Evolutionary conservation across 2,888 invertebrate species (phyloP), one percentile per base, ranked within the genome.

Genomic region (Shargacucullia verbasci): DNA sequence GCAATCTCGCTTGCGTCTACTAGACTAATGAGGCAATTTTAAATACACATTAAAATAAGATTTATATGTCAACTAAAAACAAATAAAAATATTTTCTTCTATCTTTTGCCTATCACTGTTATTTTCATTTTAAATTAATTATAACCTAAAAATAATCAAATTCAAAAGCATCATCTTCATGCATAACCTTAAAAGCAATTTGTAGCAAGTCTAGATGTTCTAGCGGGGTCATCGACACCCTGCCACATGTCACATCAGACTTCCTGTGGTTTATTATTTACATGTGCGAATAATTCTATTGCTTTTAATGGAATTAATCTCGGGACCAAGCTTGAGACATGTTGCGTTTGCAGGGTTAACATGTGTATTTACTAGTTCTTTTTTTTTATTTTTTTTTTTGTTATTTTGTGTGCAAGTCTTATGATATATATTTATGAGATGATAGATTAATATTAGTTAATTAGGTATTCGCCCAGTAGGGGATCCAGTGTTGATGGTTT

Each of bases 231-330:
- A 70, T 57, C 59, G 86, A 85, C 86, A 81, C 58, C 56, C 57
- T 25, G 69, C 82, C 89, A 89, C 80, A 85, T 89, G 90, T 85
- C 83, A 78, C 72, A 70, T 63, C 80, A 82, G 81, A 84, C 88
- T 87, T 89, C 89, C 87, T 87, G 84, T 77, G 81, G 60, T 70
- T 82, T 82, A 78, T 80, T 81, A 83, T 84, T 85, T 85, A 78
- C 85, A 86, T 86, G 82, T 86, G 87, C 81, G 65, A 83, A 81
- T 81, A 71, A 77, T 73, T 76, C 77, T 83, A 79, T 77, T 79
- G 73, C 76, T 72, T 70, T 76, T 72, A 75, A 73, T 73, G 71
- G 72, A 59, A 70, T 60, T 82, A 79, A 82, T 82, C 78, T 81
- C 81, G 64, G 77, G 72, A 40, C 45, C 38, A 38, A 65, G 58